These are phyloP conservation scores for Oceanodroma tethys DNA, from an alignment of 2,113 vertebrate genomes.

Conservation along the genomic window DNA sequence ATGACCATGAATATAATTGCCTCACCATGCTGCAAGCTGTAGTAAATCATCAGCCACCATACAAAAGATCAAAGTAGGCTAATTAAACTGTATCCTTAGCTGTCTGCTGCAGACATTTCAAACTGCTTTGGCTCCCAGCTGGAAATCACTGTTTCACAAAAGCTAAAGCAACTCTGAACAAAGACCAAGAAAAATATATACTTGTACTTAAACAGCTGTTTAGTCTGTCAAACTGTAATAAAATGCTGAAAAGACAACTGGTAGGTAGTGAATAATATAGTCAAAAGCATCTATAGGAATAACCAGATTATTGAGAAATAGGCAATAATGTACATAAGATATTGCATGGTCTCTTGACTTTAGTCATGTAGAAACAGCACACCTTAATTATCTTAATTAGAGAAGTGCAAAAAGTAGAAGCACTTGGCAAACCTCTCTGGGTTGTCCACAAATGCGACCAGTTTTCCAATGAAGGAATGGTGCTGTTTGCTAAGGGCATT, in stretches of 20 bases:
- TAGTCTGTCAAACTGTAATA: conserved; percentile 7
- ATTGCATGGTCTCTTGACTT: background rate
- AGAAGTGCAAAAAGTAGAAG: background rate
- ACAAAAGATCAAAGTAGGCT: conserved; percentile 60
- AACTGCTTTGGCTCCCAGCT: conserved; percentile 56
- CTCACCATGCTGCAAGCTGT: conserved; percentile 50
- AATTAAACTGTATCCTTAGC: conserved; percentile 62
- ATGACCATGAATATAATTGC: conserved; percentile 62
- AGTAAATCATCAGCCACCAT: conserved; percentile 57
- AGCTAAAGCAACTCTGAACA: conserved; percentile 44
- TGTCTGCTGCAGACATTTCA: conserved; percentile 59
- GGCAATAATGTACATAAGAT: background rate
- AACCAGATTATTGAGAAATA: background rate
- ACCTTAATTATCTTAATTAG: conserved; percentile 13
- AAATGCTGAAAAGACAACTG: conserved; percentile 1
- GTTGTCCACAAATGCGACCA: background rate
- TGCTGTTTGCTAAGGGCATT: background rate
- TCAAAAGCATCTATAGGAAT: background rate
- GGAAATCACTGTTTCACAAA: conserved; percentile 49
- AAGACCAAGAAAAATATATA: conserved; percentile 54
- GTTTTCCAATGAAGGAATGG: background rate
- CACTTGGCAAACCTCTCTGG: background rate
- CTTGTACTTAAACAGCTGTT: conserved; percentile 50
- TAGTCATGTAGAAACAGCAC: background rate
- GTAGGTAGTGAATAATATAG: background rate